phyloP scores from a whole-genome alignment of 1,140 invertebrate species.

The Arctopsyche grandis region DNA sequence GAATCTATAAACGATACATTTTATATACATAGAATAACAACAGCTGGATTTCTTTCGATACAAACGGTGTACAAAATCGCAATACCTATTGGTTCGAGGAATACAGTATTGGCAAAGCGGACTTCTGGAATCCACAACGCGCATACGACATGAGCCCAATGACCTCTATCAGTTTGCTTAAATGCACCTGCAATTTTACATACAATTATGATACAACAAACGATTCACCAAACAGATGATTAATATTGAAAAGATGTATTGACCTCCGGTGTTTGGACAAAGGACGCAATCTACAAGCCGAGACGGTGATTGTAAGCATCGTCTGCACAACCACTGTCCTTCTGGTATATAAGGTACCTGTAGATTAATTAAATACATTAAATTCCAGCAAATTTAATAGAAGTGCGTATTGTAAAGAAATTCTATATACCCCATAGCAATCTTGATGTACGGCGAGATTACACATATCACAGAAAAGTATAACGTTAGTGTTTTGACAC shows the following conservation, averaged over 20 bases:
- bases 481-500: slow-evolving; percentile 96
- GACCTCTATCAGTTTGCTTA: slow-evolving; percentile 95
- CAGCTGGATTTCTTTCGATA: neutral
- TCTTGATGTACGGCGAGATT: slow-evolving; percentile 99
- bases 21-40: neutral
- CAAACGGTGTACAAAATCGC: neutral
- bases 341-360: slow-evolving; percentile 96
- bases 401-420: neutral
- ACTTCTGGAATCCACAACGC: slow-evolving; percentile 99
- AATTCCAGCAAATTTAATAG: neutral
- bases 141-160: slow-evolving; percentile 99
- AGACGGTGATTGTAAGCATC: slow-evolving; percentile 95
- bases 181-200: slow-evolving; percentile 78
- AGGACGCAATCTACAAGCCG: slow-evolving; percentile 95
- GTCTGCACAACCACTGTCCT: slow-evolving; percentile 96
- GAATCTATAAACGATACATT: slow-evolving; percentile 71
- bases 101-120: slow-evolving; percentile 96
- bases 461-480: slow-evolving; percentile 99
- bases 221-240: neutral
- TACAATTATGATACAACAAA: neutral
- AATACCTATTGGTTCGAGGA: slow-evolving; percentile 90
- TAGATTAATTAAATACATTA: slow-evolving; percentile 37
- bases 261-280: slow-evolving; percentile 95
- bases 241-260: neutral
- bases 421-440: slow-evolving; percentile 86